Conservation (phyloP, 1,140 invertebrate genomes). For the Heliconius hewitsoni region DNA sequence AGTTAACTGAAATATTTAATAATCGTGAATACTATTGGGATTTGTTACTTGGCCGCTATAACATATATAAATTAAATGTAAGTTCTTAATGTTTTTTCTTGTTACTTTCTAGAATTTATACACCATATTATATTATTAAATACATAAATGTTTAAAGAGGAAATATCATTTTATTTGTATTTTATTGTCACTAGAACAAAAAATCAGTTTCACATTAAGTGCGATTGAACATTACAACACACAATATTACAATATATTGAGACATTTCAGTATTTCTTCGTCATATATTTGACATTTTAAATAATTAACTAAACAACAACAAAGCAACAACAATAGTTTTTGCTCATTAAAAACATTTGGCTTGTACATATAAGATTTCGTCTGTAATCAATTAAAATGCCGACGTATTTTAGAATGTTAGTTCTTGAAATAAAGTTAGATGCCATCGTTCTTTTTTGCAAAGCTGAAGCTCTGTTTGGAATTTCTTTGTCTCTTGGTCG, state of each 20-base stretch:
- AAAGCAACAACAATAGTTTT: background rate
- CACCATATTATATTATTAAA: too few relatives aligned
- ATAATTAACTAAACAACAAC: background rate
- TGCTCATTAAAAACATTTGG: background rate
- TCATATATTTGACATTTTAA: background rate
- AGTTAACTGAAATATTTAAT: background rate
- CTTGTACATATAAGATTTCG: background rate
- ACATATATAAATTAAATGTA: too few relatives aligned
- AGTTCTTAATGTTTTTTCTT: too few relatives aligned
- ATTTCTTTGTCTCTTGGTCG: background rate
- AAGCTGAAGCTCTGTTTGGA: background rate
- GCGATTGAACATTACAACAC: too few relatives aligned
- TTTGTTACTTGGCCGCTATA: background rate
- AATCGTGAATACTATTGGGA: background rate
- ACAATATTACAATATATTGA: too few relatives aligned
- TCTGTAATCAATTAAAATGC: background rate
- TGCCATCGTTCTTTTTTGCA: background rate
- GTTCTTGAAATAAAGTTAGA: background rate
- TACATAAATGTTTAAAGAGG: too few relatives aligned
- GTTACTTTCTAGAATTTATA: too few relatives aligned
- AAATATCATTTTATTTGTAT: too few relatives aligned
- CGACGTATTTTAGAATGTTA: constrained; percentile 1
- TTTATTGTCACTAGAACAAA: too few relatives aligned
- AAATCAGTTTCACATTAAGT: too few relatives aligned
- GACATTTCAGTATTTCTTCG: background rate